Evolutionary conservation across 2,888 invertebrate species (phyloP).

Genomic region (Pristionchus fissidentatus): DNA sequence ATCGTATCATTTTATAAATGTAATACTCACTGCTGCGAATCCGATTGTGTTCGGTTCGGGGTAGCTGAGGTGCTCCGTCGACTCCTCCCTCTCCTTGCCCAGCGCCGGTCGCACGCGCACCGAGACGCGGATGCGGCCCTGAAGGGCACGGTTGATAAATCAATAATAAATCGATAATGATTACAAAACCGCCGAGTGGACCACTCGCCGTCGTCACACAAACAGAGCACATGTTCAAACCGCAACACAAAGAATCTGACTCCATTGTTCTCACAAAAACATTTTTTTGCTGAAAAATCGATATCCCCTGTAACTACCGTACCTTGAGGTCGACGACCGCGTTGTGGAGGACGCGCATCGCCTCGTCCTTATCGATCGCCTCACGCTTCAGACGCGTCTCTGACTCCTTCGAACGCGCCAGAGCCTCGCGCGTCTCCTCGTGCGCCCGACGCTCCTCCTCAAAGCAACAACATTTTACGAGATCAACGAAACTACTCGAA

Average conservation of each 20-base stretch:
- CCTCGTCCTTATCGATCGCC: constrained; percentile 58
- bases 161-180: no score
- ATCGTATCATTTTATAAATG: no score
- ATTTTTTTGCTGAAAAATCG: no score
- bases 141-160: neutral
- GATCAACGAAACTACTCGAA: no score
- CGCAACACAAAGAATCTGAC: neutral
- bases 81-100: constrained; percentile 45
- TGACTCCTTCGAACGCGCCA: no score
- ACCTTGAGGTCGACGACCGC: constrained; percentile 59
- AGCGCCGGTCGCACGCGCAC: constrained; percentile 60
- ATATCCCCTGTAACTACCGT: neutral
- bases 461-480: no score
- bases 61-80: constrained; percentile 50
- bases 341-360: constrained; percentile 58
- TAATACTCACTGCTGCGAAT: neutral
- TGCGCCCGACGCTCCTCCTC: no score
- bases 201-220: no score
- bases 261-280: neutral
- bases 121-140: constrained; percentile 62
- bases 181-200: no score
- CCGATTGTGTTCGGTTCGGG: constrained; percentile 48
- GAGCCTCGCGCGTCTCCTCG: no score
- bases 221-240: no score
- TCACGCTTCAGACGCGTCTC: neutral